phyloP scores from a whole-genome alignment of 2,888 invertebrate genomes.

The Pachycephus smyrnensis region DNA sequence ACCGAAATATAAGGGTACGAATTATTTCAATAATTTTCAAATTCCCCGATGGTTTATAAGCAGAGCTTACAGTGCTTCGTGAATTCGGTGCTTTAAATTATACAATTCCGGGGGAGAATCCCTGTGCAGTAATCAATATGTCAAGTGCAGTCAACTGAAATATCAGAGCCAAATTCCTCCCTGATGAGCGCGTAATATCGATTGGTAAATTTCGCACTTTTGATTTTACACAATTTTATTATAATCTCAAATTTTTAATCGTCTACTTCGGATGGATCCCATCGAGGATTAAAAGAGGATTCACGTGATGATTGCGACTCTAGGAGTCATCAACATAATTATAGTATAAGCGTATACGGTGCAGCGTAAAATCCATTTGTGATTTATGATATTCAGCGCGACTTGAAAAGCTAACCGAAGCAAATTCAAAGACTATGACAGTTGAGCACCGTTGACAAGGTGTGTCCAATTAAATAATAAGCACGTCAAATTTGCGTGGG shows the following conservation, averaged over 20 bases:
- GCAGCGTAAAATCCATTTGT: not conserved
- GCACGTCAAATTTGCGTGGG: constrained; percentile 44
- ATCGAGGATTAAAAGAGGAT: no score
- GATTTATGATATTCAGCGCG: not conserved
- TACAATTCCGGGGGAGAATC: not conserved
- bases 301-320: not conserved
- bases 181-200: not conserved
- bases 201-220: not conserved
- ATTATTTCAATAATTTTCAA: not conserved
- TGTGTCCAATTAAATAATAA: constrained; percentile 38
- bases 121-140: not conserved
- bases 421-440: not conserved
- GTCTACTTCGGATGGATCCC: no score
- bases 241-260: not conserved
- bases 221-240: not conserved
- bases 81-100: not conserved
- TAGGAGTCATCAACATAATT: not conserved
- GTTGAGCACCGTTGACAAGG: not conserved
- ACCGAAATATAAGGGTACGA: not conserved
- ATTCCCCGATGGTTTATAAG: not conserved
- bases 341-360: not conserved
- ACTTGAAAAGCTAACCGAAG: not conserved
- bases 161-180: not conserved
- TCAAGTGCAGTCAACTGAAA: not conserved
- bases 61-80: not conserved